phyloP scores from a whole-genome alignment of 2,113 vertebrate species.

The Delphinus delphis region DNA sequence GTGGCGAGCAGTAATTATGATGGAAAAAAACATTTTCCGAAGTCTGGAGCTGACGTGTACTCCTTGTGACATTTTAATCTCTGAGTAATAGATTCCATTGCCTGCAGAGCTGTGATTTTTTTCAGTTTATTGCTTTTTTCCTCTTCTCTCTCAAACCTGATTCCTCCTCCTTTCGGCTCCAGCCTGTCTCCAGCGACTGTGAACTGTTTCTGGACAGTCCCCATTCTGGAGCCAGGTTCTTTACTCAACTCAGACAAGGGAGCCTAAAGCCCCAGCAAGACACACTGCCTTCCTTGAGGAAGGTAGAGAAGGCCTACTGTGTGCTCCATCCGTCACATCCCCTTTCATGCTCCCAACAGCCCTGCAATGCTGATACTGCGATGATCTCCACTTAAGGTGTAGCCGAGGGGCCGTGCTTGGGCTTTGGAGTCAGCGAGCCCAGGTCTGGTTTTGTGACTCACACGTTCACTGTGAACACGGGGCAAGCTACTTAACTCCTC shows the following conservation, averaged over 20 bases:
- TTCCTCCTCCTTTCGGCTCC: conserved; percentile 3
- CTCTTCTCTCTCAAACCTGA: conserved; percentile 55
- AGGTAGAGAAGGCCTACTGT: neutral
- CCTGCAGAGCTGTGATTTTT: conserved; percentile 45
- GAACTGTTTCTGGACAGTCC: neutral
- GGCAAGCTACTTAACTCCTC: neutral
- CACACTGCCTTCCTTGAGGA: neutral
- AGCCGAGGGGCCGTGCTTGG: accelerated
- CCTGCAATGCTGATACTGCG: accelerated
- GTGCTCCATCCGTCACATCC: accelerated
- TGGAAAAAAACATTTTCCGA: conserved; percentile 63
- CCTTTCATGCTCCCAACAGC: neutral
- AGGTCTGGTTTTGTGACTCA: neutral
- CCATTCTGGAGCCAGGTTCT: neutral
- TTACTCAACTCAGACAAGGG: neutral
- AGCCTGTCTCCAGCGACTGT: neutral
- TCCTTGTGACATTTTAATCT: conserved; percentile 70
- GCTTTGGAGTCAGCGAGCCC: accelerated
- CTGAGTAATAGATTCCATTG: conserved; percentile 73
- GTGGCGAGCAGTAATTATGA: conserved; percentile 37
- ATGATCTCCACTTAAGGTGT: neutral
- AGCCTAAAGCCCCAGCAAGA: neutral
- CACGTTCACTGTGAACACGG: neutral
- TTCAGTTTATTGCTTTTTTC: conserved; percentile 72
- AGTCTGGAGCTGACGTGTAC: conserved; percentile 39